Percentiles rank a stretch among this genome's conserved stretches.
These are phyloP conservation scores for Zootermopsis nevadensis DNA, from an alignment of 2,888 invertebrate genomes.

Conservation along the genomic window DNA sequence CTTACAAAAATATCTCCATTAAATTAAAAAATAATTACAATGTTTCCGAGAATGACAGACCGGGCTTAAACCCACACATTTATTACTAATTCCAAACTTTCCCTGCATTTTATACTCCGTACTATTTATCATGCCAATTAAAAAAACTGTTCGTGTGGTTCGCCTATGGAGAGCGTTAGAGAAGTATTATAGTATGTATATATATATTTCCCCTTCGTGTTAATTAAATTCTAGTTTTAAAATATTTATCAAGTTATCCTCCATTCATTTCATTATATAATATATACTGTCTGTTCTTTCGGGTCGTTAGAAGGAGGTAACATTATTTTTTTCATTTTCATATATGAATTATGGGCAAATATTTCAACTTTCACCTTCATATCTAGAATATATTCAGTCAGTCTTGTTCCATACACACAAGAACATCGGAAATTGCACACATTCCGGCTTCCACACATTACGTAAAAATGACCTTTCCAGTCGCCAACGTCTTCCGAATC, in stretches of 20 bases:
- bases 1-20: conserved; percentile 16
- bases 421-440: not conserved
- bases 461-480: not conserved
- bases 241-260: conserved; percentile 25
- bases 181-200: conserved; percentile 25
- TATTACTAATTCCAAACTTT: conserved; percentile 22
- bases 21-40: conserved; percentile 23
- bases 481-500: not conserved
- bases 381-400: not conserved
- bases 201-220: conserved; percentile 16
- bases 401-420: not conserved
- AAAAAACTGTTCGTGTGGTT: conserved; percentile 27
- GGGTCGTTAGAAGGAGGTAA: not conserved
- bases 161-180: conserved; percentile 32
- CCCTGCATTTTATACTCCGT: conserved; percentile 21
- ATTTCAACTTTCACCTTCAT: conserved; percentile 7
- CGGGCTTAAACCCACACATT: conserved; percentile 22
- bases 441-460: not conserved
- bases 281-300: not conserved
- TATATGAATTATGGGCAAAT: conserved; percentile 2
- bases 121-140: conserved; percentile 8
- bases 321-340: not conserved
- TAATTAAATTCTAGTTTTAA: conserved; percentile 34
- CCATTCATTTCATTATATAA: conserved; percentile 16
- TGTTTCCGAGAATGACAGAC: conserved; percentile 21